Conservation (phyloP, 2,113 vertebrate species). For the Tor tambroides region DNA sequence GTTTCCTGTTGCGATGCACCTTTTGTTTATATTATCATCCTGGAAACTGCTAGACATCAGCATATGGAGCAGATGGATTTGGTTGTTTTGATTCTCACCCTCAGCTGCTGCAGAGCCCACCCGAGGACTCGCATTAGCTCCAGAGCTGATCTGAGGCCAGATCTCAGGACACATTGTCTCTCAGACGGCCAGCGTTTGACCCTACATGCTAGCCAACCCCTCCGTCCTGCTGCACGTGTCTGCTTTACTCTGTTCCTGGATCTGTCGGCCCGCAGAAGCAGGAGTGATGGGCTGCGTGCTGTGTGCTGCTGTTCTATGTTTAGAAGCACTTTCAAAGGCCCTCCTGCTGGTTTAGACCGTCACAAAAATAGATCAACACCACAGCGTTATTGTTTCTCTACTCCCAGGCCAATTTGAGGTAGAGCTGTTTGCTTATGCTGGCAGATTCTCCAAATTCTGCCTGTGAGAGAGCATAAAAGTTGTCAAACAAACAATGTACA, state of each 20-base stretch:
- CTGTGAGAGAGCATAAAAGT: background rate
- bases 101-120: background rate
- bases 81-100: background rate
- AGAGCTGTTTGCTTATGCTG: background rate
- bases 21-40: constrained; percentile 7
- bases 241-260: background rate
- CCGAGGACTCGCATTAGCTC: background rate
- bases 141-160: background rate
- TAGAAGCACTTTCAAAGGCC: constrained; percentile 42
- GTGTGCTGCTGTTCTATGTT: constrained; percentile 34
- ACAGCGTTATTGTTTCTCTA: constrained; percentile 23
- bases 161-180: background rate
- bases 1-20: background rate
- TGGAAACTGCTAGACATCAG: constrained; percentile 27
- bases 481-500: constrained; percentile 7
- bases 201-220: background rate
- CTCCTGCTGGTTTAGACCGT: constrained; percentile 36
- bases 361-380: constrained; percentile 47
- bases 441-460: constrained; percentile 21
- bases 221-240: background rate
- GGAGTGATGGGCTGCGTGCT: constrained; percentile 5
- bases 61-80: constrained; percentile 25
- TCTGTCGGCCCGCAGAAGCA: constrained; percentile 1
- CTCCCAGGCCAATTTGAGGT: constrained; percentile 24
- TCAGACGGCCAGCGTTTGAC: constrained; percentile 10